Percentiles rank a stretch among this genome's conserved stretches.
phyloP scores from a whole-genome alignment of 1,140 invertebrate species.

The Batillaria attramentaria region DNA sequence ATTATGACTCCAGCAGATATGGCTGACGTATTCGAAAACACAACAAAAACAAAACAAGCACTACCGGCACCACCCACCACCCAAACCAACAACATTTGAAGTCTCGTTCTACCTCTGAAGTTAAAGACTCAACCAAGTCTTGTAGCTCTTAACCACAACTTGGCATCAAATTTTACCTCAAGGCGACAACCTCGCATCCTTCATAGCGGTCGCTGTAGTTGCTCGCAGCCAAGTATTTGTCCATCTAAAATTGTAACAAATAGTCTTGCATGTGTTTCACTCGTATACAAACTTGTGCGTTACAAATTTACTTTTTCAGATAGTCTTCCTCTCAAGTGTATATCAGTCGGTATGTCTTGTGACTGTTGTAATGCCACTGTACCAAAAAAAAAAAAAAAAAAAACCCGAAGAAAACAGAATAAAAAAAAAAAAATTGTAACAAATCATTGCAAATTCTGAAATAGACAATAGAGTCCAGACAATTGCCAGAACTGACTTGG shows the following conservation, averaged over 20 bases:
- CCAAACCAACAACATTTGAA: neutral
- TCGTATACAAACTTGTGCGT: too few species aligned
- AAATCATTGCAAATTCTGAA: neutral
- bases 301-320: too few species aligned
- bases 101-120: neutral
- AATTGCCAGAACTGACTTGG: neutral
- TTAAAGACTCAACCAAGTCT: neutral
- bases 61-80: neutral
- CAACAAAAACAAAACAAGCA: neutral
- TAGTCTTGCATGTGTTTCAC: too few species aligned
- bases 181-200: neutral
- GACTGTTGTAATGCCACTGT: too few species aligned
- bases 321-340: too few species aligned
- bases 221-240: neutral
- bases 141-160: neutral
- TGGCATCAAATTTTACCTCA: neutral
- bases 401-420: too few species aligned
- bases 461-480: neutral
- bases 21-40: neutral
- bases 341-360: too few species aligned
- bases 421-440: neutral
- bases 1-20: neutral
- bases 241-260: slow-evolving; percentile 13
- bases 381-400: too few species aligned
- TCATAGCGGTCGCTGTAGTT: slow-evolving; percentile 24